Percentiles rank a stretch among this genome's conserved stretches.
Evolutionary conservation across 2,113 vertebrate species (phyloP).

Genomic region (Rhizomys pruinosus): DNA sequence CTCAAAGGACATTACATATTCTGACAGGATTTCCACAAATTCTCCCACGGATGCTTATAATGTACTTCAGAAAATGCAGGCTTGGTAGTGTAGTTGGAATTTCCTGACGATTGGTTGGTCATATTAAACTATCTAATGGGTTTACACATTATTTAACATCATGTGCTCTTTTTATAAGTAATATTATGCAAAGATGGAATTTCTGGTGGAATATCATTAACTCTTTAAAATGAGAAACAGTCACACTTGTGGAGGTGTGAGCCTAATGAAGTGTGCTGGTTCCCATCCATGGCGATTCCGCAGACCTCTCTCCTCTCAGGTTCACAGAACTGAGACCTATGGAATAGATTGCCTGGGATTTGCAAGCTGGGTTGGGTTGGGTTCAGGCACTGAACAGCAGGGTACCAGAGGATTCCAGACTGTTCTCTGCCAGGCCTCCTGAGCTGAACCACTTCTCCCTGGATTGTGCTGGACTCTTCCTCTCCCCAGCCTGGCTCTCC

Average conservation of each 20-base stretch:
- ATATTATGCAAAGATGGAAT: neutral
- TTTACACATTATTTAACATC: conserved; percentile 22
- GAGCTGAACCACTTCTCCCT: no score
- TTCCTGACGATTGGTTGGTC: neutral
- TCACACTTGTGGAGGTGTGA: neutral
- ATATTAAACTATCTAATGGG: neutral
- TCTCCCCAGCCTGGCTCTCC: neutral
- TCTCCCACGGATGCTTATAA: neutral
- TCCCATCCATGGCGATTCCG: no score
- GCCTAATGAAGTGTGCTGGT: no score
- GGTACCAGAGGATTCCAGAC: neutral
- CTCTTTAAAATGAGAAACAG: neutral
- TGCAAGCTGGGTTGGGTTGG: neutral
- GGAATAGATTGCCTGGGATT: neutral
- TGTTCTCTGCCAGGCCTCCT: neutral
- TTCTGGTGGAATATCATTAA: neutral
- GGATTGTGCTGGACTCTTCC: neutral
- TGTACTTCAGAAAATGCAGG: neutral
- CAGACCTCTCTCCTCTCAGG: neutral
- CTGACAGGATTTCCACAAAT: neutral
- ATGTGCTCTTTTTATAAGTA: conserved; percentile 11
- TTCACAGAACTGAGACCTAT: neutral
- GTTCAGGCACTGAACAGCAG: neutral
- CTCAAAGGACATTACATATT: neutral
- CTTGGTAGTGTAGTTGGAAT: neutral